These are phyloP conservation scores for Parotocinclus haroldoi DNA, from an alignment of 2,797 vertebrate genomes.

Conservation along the genomic window DNA sequence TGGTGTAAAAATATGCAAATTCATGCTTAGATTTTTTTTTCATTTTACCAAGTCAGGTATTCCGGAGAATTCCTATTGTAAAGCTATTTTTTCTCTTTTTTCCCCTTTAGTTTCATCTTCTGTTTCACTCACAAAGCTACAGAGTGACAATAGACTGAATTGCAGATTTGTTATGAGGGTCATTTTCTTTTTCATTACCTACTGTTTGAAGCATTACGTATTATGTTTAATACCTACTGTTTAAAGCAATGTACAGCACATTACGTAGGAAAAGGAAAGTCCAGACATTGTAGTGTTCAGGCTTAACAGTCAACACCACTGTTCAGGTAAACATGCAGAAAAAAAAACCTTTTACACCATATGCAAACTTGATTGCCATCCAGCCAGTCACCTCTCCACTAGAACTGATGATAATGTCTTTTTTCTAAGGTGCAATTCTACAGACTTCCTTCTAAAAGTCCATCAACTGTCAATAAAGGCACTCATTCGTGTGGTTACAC, in stretches of 20 bases:
- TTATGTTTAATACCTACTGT: background rate
- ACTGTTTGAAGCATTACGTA: too few species aligned
- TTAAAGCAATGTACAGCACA: slow-evolving; percentile 20
- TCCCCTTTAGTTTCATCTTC: too few species aligned
- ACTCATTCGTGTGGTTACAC: slow-evolving; percentile 71
- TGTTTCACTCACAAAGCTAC: slow-evolving; percentile 5
- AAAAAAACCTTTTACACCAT: slow-evolving; percentile 57
- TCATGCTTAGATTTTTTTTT: slow-evolving; percentile 73
- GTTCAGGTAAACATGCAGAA: slow-evolving; percentile 73
- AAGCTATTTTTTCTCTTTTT: slow-evolving; percentile 6
- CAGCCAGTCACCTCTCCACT: background rate
- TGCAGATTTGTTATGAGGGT: background rate
- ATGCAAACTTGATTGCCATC: slow-evolving; percentile 11
- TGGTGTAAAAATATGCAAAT: slow-evolving; percentile 58
- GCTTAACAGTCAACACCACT: slow-evolving; percentile 50
- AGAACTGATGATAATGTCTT: slow-evolving; percentile 2
- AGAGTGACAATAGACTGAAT: background rate
- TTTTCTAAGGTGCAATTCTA: background rate
- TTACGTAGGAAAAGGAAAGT: slow-evolving; percentile 7
- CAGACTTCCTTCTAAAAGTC: slow-evolving; percentile 62
- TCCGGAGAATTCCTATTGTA: slow-evolving; percentile 38
- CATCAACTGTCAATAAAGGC: slow-evolving; percentile 74
- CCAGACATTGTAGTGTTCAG: background rate
- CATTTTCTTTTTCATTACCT: background rate
- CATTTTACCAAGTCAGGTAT: slow-evolving; percentile 1